A percentile compares a stretch with the other conserved stretches of the same genome.
Evolutionary conservation across 2,888 invertebrate species (phyloP).

Genomic region (Phrixothrix hirtus): DNA sequence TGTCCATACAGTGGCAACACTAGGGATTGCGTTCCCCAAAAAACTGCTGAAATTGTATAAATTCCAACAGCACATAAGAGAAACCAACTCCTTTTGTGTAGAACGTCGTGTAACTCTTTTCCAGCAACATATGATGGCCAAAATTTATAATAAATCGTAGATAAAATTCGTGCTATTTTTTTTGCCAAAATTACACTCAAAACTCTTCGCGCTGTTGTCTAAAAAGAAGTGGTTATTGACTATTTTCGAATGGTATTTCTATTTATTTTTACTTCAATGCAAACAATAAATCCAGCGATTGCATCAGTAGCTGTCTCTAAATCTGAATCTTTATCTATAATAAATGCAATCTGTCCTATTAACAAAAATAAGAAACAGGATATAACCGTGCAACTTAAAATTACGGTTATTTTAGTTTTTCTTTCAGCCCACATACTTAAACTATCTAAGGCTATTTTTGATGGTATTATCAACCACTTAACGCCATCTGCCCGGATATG

Average conservation of each 20-base stretch:
- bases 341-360: constrained; percentile 2
- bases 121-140: constrained; percentile 4
- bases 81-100: constrained; percentile 1
- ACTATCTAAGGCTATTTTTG: neutral
- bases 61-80: neutral
- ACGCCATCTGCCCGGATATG: constrained; percentile 1
- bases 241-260: no score
- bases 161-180: constrained; percentile 1
- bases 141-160: constrained; percentile 7
- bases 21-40: constrained; percentile 2
- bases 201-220: neutral
- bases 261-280: constrained; percentile 6
- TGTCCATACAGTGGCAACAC: neutral
- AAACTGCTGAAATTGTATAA: constrained; percentile 1
- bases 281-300: neutral
- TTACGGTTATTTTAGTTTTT: neutral
- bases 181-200: constrained; percentile 6
- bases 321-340: constrained; percentile 2
- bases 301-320: neutral
- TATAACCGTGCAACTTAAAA: neutral
- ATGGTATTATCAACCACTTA: constrained; percentile 1
- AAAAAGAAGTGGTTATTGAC: neutral
- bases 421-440: constrained; percentile 7
- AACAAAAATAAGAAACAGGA: constrained; percentile 1
- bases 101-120: neutral